A percentile compares a stretch with the other conserved stretches of the same genome.
These are phyloP conservation scores for Otis tarda DNA, from an alignment of 2,113 vertebrate species.

Conservation along the genomic window DNA sequence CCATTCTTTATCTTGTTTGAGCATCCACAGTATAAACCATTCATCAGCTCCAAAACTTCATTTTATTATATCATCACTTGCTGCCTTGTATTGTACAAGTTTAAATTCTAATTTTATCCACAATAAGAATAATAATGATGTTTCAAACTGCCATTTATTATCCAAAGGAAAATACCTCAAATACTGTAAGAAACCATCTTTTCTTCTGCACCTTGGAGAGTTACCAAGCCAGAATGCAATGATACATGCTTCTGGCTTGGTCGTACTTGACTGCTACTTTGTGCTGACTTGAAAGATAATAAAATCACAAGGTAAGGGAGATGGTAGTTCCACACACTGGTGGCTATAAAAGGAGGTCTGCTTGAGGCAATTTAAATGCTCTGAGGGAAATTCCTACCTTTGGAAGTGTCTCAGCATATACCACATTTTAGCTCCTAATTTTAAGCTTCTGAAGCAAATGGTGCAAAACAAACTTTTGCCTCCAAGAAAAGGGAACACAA, in stretches of 20 bases:
- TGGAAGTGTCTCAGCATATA: not conserved
- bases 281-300: not conserved
- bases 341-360: not conserved
- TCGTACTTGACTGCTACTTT: not conserved
- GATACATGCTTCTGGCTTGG: not conserved
- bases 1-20: conserved; percentile 42
- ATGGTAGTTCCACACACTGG: not conserved
- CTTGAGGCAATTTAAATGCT: not conserved
- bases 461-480: not conserved
- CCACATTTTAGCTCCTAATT: not conserved
- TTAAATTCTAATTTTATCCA: conserved; percentile 33
- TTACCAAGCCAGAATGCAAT: not conserved
- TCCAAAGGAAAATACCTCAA: not conserved
- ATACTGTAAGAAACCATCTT: not conserved
- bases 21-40: conserved; percentile 12
- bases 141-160: not conserved
- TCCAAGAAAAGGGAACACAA: not conserved
- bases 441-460: not conserved
- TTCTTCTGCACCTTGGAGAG: not conserved
- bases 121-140: not conserved
- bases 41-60: conserved; percentile 48
- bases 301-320: not conserved
- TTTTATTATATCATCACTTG: conserved; percentile 40
- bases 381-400: not conserved
- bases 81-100: conserved; percentile 18